A percentile compares a stretch with the other conserved stretches of the same genome.
Evolutionary conservation across 2,888 invertebrate genomes (phyloP).

Genomic region (Aquatica leii): DNA sequence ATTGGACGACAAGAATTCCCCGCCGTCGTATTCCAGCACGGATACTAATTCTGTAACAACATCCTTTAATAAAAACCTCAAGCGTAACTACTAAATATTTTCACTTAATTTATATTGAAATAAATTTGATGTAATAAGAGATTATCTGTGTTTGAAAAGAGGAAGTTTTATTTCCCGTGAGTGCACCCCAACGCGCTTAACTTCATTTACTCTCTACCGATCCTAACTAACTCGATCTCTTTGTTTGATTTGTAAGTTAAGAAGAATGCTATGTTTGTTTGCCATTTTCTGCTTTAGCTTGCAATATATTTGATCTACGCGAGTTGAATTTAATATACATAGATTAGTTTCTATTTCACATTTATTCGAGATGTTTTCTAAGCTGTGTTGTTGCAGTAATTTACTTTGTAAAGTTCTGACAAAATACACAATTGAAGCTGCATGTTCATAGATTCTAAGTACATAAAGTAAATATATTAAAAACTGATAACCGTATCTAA

Average conservation of each 20-base stretch:
- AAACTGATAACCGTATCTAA: too few species aligned
- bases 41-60: constrained; percentile 26
- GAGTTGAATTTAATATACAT: constrained; percentile 27
- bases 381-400: too few species aligned
- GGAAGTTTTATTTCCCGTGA: constrained; percentile 38
- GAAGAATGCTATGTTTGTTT: constrained; percentile 58
- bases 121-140: constrained; percentile 38
- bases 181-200: constrained; percentile 48
- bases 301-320: constrained; percentile 25
- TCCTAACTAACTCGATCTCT: constrained; percentile 54
- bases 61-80: constrained; percentile 6
- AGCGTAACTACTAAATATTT: constrained; percentile 33
- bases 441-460: too few species aligned
- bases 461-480: too few species aligned
- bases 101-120: constrained; percentile 35
- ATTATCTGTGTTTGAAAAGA: constrained; percentile 26
- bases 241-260: constrained; percentile 59
- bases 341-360: constrained; percentile 23
- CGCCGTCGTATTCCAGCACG: constrained; percentile 28
- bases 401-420: too few species aligned
- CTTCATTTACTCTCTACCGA: constrained; percentile 53
- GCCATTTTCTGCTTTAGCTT: constrained; percentile 47
- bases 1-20: constrained; percentile 2
- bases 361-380: not conserved
- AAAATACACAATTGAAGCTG: too few species aligned